phyloP scores from a whole-genome alignment of 2,888 invertebrate genomes.

The Hyposoter dolosus region DNA sequence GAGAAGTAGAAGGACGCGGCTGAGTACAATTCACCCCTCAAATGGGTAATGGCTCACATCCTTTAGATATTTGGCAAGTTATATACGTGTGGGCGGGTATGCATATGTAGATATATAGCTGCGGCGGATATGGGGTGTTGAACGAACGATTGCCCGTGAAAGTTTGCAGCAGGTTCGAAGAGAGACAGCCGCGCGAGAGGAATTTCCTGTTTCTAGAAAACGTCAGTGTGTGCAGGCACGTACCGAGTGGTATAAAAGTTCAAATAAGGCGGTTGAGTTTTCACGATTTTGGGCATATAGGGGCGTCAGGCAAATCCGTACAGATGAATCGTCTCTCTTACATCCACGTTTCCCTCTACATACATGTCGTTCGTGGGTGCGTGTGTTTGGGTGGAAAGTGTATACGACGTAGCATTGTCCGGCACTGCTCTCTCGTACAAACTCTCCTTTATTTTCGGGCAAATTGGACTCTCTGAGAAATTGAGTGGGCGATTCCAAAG shows the following conservation, averaged over 20 bases:
- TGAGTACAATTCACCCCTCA: not conserved
- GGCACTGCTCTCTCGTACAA: slow-evolving; percentile 18
- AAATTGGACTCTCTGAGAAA: slow-evolving; percentile 82
- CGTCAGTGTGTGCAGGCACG: not conserved
- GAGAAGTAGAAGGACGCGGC: not conserved
- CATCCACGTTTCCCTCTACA: not conserved
- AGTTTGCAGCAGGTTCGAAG: slow-evolving; percentile 6
- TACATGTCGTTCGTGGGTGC: not conserved
- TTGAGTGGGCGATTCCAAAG: slow-evolving; percentile 67
- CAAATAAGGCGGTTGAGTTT: not conserved
- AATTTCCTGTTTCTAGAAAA: slow-evolving; percentile 12
- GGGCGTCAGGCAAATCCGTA: slow-evolving; percentile 73
- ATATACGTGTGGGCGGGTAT: not conserved
- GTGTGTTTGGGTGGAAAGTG: not conserved
- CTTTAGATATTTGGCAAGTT: slow-evolving; percentile 20
- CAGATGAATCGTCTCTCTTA: slow-evolving; percentile 71
- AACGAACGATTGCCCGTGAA: slow-evolving; percentile 32
- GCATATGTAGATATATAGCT: not conserved
- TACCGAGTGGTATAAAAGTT: not conserved
- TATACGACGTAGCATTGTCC: slow-evolving; percentile 28
- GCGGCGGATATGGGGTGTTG: slow-evolving; percentile 4
- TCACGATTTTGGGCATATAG: not conserved
- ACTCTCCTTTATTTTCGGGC: slow-evolving; percentile 75
- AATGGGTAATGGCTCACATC: not conserved
- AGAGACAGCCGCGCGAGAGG: not conserved